Evolutionary conservation across 2,888 invertebrate species (phyloP).

Genomic region (Megastigmus dorsalis): DNA sequence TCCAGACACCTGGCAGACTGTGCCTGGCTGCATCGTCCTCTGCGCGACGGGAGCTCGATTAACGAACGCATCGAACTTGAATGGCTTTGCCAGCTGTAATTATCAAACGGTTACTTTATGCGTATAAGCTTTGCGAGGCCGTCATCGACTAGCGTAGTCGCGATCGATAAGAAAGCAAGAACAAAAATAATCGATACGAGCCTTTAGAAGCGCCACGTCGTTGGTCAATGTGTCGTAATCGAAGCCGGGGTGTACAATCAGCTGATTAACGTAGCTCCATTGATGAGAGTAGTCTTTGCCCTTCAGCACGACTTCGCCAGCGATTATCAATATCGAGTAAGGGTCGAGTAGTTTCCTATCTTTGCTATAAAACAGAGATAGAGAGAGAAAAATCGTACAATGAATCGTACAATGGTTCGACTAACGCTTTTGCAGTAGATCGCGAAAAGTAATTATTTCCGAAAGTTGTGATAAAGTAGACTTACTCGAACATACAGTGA

Average conservation of each 20-base stretch:
- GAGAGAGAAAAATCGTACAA: too few relatives aligned
- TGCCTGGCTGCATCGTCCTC: constrained; percentile 29
- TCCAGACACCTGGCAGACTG: constrained; percentile 63
- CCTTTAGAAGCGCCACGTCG: constrained; percentile 65
- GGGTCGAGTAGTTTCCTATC: constrained; percentile 47
- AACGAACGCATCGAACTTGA: constrained; percentile 56
- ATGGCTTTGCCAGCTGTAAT: constrained; percentile 59
- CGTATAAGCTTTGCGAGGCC: too few relatives aligned
- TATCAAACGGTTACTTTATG: not conserved
- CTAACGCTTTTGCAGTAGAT: too few relatives aligned
- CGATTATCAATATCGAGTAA: constrained; percentile 54
- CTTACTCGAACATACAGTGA: constrained; percentile 65
- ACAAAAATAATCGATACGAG: too few relatives aligned
- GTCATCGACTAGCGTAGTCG: too few relatives aligned
- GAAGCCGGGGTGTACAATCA: constrained; percentile 59
- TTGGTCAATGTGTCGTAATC: constrained; percentile 57
- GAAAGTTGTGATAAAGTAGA: too few relatives aligned
- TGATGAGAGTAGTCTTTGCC: constrained; percentile 52
- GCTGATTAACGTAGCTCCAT: constrained; percentile 52
- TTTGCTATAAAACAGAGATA: too few relatives aligned
- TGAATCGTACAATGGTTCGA: too few relatives aligned
- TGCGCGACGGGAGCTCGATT: constrained; percentile 42
- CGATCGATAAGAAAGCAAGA: too few relatives aligned
- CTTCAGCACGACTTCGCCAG: constrained; percentile 60
- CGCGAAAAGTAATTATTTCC: too few relatives aligned